Percentiles rank a stretch among this genome's conserved stretches.
These are phyloP conservation scores for Alfaro cultratus DNA, from an alignment of 2,797 vertebrate genomes.

Conservation along the genomic window DNA sequence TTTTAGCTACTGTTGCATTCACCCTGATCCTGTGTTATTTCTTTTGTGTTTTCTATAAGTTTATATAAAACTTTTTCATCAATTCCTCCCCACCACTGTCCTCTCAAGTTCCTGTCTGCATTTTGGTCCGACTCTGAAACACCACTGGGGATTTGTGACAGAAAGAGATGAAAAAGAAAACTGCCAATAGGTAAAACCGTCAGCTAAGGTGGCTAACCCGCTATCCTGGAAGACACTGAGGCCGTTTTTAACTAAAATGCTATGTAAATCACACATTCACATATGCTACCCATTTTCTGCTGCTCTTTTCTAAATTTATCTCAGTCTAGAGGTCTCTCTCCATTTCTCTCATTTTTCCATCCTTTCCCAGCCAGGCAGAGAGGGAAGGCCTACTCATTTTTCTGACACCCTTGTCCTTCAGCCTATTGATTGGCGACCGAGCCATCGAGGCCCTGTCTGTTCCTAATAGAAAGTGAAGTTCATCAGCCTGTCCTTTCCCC, in stretches of 20 bases:
- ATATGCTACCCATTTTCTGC: neutral
- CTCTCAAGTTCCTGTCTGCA: neutral
- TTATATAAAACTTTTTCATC: neutral
- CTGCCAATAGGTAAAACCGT: constrained; percentile 24
- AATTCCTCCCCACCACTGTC: neutral
- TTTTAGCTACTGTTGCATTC: neutral
- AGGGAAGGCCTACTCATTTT: constrained; percentile 80
- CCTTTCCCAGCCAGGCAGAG: constrained; percentile 42
- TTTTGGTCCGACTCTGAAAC: neutral
- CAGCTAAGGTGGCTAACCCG: constrained; percentile 44
- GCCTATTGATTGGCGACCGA: constrained; percentile 82
- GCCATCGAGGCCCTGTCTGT: constrained; percentile 71
- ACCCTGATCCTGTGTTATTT: neutral
- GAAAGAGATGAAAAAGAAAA: constrained; percentile 48
- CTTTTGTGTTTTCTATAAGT: neutral
- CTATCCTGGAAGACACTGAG: constrained; percentile 27
- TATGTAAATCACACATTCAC: constrained; percentile 1
- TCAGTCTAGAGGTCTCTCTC: constrained; percentile 18
- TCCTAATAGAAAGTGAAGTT: constrained; percentile 85
- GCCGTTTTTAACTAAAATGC: constrained; percentile 1
- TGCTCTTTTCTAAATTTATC: constrained; percentile 12
- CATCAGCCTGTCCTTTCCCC: constrained; percentile 69
- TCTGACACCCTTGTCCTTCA: constrained; percentile 85
- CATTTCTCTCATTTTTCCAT: constrained; percentile 25
- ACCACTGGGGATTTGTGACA: constrained; percentile 45